Conservation (phyloP, 2,113 vertebrate genomes). For the Nibea albiflora region DNA sequence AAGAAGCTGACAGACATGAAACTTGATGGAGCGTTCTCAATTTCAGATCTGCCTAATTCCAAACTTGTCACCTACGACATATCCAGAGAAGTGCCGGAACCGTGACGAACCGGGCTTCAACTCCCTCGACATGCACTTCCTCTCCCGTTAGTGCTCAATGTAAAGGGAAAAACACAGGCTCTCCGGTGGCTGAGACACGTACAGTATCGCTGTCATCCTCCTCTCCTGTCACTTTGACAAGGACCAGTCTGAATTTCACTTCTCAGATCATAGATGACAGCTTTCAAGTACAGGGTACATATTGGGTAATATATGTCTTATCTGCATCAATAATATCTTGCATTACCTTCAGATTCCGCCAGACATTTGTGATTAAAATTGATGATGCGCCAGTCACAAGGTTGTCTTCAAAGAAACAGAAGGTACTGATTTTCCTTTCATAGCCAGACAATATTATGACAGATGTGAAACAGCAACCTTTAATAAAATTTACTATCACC, state of each 20-base stretch:
- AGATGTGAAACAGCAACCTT: conserved; percentile 9
- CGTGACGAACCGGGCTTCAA: not conserved
- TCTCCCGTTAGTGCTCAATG: not conserved
- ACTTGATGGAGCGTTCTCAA: conserved; percentile 21
- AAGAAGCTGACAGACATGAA: conserved; percentile 29
- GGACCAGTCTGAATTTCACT: not conserved
- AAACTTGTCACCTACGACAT: conserved; percentile 29
- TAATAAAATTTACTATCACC: not conserved
- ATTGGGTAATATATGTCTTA: not conserved
- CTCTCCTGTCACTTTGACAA: not conserved
- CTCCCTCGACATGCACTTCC: not conserved
- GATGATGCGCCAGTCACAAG: not conserved
- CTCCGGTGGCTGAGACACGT: not conserved
- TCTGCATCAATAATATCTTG: not conserved
- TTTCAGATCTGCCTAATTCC: conserved; percentile 10
- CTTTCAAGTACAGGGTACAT: not conserved
- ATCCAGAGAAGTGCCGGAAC: not conserved
- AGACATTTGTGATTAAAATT: not conserved
- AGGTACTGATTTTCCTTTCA: not conserved
- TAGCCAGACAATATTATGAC: conserved; percentile 3
- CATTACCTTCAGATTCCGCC: not conserved
- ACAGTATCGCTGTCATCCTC: not conserved
- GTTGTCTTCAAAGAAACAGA: not conserved
- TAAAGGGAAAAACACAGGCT: not conserved
- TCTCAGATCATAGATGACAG: not conserved